Conservation (phyloP, 2,888 invertebrate genomes). For the Epiblema foenella region DNA sequence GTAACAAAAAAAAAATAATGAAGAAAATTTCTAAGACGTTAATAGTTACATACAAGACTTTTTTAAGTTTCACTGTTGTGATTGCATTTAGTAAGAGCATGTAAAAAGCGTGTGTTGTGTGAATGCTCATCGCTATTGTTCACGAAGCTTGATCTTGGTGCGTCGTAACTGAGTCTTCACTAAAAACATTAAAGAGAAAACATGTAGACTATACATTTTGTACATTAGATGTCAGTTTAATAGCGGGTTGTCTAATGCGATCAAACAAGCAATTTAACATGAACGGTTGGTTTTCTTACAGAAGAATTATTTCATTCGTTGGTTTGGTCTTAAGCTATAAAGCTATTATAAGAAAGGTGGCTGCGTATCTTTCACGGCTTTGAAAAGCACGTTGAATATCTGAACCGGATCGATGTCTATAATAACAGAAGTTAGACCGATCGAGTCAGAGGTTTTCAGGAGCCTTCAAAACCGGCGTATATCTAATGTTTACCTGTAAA, state of each 20-base stretch:
- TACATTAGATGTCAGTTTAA: background rate
- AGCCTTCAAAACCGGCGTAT: too few relatives aligned
- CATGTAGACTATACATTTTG: conserved; percentile 1
- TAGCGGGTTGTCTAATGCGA: background rate
- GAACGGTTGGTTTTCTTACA: background rate
- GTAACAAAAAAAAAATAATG: conserved; percentile 17
- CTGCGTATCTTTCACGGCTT: too few relatives aligned
- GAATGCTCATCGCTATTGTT: conserved; percentile 24
- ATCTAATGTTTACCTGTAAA: too few relatives aligned
- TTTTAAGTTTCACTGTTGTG: conserved; percentile 31
- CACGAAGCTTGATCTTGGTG: conserved; percentile 1
- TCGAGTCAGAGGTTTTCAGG: too few relatives aligned
- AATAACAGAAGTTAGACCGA: too few relatives aligned
- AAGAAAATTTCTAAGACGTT: conserved; percentile 24
- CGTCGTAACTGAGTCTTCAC: background rate
- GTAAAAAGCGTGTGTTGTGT: conserved; percentile 24
- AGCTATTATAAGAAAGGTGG: too few relatives aligned
- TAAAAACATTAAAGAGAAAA: conserved; percentile 21
- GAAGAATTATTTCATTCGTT: too few relatives aligned
- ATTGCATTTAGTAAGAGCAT: conserved; percentile 24
- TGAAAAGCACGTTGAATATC: too few relatives aligned
- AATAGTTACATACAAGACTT: conserved; percentile 21
- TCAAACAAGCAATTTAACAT: background rate
- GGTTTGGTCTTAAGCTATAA: too few relatives aligned
- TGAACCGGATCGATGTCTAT: too few relatives aligned